These are phyloP conservation scores for Agriotes lineatus DNA, from an alignment of 2,888 invertebrate species.

Conservation along the genomic window DNA sequence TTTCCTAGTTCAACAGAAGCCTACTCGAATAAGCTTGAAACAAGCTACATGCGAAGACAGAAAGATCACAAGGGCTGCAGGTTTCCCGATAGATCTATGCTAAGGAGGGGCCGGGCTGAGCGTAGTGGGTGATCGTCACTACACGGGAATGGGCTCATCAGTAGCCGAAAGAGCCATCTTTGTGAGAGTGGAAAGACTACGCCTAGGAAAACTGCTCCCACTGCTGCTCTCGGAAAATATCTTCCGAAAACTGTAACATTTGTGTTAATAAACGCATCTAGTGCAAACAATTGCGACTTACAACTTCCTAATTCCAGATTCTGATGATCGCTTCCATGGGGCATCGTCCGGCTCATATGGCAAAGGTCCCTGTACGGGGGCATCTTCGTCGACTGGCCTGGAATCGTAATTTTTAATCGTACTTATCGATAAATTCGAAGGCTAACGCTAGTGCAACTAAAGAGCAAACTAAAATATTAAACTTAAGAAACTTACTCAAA, in stretches of 20 bases:
- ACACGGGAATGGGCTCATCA: constrained; percentile 62
- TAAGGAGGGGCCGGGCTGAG: constrained; percentile 20
- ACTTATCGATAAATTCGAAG: not conserved
- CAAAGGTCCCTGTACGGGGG: constrained; percentile 95
- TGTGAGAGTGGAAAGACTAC: constrained; percentile 82
- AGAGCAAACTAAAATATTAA: constrained; percentile 13
- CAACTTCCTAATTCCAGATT: constrained; percentile 93
- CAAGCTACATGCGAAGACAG: constrained; percentile 11
- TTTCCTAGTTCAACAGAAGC: too few species aligned
- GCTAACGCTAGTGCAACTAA: not conserved
- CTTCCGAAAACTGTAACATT: constrained; percentile 83
- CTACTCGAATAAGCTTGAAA: too few species aligned
- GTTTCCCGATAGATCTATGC: constrained; percentile 51
- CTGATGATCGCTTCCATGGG: constrained; percentile 87
- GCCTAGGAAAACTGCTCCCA: constrained; percentile 82
- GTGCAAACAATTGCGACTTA: too few species aligned
- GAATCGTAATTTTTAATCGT: constrained; percentile 14
- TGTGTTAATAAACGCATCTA: too few species aligned
- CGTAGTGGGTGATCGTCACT: constrained; percentile 40
- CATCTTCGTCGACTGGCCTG: constrained; percentile 78
- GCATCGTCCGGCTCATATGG: constrained; percentile 98
- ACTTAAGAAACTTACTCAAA: constrained; percentile 40
- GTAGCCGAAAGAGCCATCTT: constrained; percentile 76
- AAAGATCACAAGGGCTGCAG: constrained; percentile 52
- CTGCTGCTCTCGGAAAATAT: constrained; percentile 84